Base-by-base conservation (phyloP, 2,888 invertebrate genomes). In the Myathropa florea region DNA sequence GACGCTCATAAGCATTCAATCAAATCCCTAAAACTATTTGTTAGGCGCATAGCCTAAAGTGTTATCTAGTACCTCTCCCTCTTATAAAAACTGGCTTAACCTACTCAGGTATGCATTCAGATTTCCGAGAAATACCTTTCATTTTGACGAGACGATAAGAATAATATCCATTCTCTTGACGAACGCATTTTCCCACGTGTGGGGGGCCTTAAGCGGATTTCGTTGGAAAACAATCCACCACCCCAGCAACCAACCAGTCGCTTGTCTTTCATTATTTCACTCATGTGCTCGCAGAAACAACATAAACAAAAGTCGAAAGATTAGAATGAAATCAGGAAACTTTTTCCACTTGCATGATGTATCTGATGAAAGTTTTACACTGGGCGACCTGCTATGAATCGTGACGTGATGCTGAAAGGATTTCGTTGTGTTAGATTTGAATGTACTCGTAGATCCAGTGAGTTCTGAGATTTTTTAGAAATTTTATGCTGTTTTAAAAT, bases 191-290 rank as follows among this genome's bases (percentile, higher is more conserved):
- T 67, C 46, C 46, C 75, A 65, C 65, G 75, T 59, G 59, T 59
- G 12, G 36, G 33, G 21, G 57, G 24, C 76, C 60, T 76, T 59
- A 76, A 76, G 76, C 67, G 67, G 67, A 60, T 76, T 67, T 59
- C 4, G 30, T 53, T 76, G 60, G 23, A 67, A 60, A 76, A 60
- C 46, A 60, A 67, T 21, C 28, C 53, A 2, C 36, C 10, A 2
- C 3, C 18, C 33, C 4, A n/a, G n/a, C 4, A n/a, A 39, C 28
- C 28, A 28, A 10, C 12, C 53, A 14, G 2, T 55, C 10, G 14
- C 12, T 64, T n/a, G 55, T 64, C 57, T 57, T 14, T 57, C 23
- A 57, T 24, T 57, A 24, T 57, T 14, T 24, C 24, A 26, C 24
- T 57, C 24, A 4, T 26, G 21, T 24, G 7, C 64, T 55, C 18